phyloP scores from a whole-genome alignment of 1,140 invertebrate species.

The Berghia stephanieae region DNA sequence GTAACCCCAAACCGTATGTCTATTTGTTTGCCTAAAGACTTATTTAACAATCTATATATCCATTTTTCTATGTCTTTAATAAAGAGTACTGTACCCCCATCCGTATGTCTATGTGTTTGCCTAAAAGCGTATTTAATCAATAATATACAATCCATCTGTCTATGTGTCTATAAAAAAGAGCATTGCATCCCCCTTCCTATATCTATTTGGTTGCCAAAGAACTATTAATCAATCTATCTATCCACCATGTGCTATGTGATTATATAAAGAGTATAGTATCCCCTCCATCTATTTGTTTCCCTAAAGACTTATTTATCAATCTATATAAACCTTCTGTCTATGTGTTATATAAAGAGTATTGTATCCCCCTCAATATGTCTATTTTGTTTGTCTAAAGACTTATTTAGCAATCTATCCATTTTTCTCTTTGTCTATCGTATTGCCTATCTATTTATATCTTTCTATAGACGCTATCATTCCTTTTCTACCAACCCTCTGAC shows the following conservation, averaged over 20 bases:
- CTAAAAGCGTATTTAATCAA: background rate
- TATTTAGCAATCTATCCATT: background rate
- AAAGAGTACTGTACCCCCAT: background rate
- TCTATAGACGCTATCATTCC: background rate
- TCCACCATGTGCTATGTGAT: no score
- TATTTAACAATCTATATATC: no score
- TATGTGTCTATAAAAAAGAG: no score
- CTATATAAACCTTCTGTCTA: background rate
- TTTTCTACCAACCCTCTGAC: background rate
- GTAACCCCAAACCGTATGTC: background rate
- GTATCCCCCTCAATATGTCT: background rate
- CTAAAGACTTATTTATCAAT: no score
- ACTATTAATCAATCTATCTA: no score
- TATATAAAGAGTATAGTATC: no score
- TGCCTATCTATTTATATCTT: background rate
- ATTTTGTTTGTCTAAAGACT: background rate
- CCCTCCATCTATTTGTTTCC: no score
- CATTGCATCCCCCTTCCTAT: no score
- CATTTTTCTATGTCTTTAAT: background rate
- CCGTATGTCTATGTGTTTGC: slow-evolving; percentile 5
- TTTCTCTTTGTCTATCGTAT: background rate
- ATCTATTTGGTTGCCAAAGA: no score
- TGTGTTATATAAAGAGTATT: no score
- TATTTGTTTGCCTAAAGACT: no score
- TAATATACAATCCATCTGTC: background rate